Evolutionary conservation across 2,888 invertebrate genomes (phyloP), one percentile per base, ranked within the genome.

Genomic region (Cataglyphis cursor): DNA sequence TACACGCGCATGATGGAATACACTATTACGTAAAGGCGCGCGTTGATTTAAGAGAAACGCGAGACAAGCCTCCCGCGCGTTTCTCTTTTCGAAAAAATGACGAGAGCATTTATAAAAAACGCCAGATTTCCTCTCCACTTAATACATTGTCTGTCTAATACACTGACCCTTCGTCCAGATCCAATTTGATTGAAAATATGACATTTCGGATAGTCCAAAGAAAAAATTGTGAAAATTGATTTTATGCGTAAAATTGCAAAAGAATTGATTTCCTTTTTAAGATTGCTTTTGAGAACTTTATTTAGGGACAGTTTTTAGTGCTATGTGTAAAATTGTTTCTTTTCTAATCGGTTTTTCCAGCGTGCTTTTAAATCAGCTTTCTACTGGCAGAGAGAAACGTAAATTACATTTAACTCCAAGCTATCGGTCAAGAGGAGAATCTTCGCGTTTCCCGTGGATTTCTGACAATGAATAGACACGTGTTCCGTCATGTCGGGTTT

Each of bases 401-500:
- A 54, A 54, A 54, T 12, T 10, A 54, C 4, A 21, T 54, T 68
- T 70, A 54, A 51, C 21, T 9, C 21, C 15, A 72, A 0, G 24
- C 15, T 35, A 54, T 35, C 1, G 6, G 0, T 24, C 21, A 5
- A 31, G 12, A 21, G 9, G 44, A 18, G 9, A 21, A 54, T 8
- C 35, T 28, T 12, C 59, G 4, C 12, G 12, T 72, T 72, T 38
- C 21, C 15, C 21, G 70, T 38, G 18, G 21, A 72, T 57, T 10
- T 51, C 2, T n/a, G n/a, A 28, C 1, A 28, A 28, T 28, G 28
- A 51, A 6, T 9, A 21, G 35, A 8, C 18, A 15, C 18, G 1
- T 59, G n/a, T 64, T 24, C 41, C 15, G 21, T 74, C 10, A 44
- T 74, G 10, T 15, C 21, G 31, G 28, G n/a, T 61, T 64, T 75